Percentiles rank a stretch among this genome's conserved stretches.
phyloP scores from a whole-genome alignment of 2,113 vertebrate species.

The Lycaon pictus region DNA sequence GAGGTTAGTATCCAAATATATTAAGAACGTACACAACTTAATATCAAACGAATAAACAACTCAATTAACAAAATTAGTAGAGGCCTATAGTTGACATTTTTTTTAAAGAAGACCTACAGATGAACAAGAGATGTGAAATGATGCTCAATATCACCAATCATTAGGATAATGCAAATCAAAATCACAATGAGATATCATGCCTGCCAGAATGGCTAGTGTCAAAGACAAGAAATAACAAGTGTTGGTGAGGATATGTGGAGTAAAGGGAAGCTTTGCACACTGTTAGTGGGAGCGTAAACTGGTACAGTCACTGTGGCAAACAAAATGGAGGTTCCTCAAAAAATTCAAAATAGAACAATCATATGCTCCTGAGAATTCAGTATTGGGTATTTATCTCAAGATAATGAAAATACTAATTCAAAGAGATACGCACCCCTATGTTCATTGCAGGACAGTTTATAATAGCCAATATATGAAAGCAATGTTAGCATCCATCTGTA shows the following conservation, averaged over 20 bases:
- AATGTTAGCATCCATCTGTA: neutral
- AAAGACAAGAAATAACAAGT: neutral
- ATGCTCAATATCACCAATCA: neutral
- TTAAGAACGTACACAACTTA: neutral
- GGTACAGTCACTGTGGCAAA: neutral
- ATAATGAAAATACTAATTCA: neutral
- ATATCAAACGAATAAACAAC: neutral
- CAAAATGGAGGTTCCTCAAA: neutral
- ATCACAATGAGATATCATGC: neutral
- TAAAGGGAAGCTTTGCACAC: neutral
- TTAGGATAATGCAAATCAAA: neutral
- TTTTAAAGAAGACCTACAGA: neutral
- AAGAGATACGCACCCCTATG: neutral
- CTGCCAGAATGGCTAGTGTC: neutral
- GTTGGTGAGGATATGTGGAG: neutral
- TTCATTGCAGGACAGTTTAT: neutral
- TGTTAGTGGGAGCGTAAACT: neutral
- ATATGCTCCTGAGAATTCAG: neutral
- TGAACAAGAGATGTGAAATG: neutral
- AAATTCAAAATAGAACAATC: neutral
- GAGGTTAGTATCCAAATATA: neutral
- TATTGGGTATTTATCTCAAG: neutral
- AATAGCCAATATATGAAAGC: neutral
- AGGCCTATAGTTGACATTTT: neutral
- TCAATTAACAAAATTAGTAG: neutral